Evolutionary conservation across 1,140 invertebrate species (phyloP).

Genomic region (Cydia splendana): DNA sequence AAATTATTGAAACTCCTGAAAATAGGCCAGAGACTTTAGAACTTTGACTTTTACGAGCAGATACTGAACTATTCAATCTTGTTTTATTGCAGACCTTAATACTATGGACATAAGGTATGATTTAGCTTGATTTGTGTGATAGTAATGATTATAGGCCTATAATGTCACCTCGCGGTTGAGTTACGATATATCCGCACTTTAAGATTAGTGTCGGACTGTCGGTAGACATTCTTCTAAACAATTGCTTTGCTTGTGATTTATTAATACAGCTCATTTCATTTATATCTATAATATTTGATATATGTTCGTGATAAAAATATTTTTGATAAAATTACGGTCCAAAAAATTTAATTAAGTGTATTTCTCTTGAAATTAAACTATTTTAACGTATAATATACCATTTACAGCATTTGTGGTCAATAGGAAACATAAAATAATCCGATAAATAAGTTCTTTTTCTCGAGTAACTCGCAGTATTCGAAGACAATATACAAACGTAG

Average conservation of each 20-base stretch:
- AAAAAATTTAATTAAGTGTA: too few species aligned
- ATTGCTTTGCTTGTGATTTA: background rate
- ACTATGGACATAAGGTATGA: background rate
- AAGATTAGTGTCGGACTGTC: background rate
- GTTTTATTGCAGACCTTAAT: background rate
- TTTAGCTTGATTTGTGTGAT: background rate
- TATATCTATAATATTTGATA: too few species aligned
- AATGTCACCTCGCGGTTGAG: background rate
- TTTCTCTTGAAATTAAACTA: too few species aligned
- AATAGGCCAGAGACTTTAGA: background rate
- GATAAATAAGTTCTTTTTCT: too few species aligned
- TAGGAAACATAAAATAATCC: too few species aligned
- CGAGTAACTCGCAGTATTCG: too few species aligned
- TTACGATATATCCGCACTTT: background rate
- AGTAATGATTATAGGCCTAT: background rate
- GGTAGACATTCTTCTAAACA: background rate
- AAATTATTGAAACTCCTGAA: background rate
- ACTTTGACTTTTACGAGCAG: background rate
- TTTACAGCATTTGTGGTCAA: too few species aligned
- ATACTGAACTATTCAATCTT: background rate
- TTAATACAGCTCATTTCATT: background rate
- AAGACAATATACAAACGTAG: too few species aligned
- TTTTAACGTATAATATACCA: too few species aligned
- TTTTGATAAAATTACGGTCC: too few species aligned
- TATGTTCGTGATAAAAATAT: too few species aligned